Conservation (phyloP, 2,113 vertebrate genomes). For the Ariopsis seemanni region DNA sequence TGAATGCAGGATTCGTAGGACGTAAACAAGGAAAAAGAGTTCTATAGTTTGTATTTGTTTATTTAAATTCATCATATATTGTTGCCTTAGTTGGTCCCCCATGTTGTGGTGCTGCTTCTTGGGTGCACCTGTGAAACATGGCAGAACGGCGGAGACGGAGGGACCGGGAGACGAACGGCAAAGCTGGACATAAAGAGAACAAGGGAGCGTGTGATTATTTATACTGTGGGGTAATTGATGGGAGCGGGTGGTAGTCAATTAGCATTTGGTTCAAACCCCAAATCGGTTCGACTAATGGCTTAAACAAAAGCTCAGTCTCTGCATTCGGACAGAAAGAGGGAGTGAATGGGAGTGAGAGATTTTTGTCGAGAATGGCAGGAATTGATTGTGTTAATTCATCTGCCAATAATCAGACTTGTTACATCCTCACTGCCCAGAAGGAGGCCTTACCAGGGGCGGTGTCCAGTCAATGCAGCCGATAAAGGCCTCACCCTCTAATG, state of each 20-base stretch:
- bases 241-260: conserved; percentile 49
- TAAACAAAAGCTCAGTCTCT: conserved; percentile 59
- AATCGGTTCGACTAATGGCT: conserved; percentile 57
- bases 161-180: conserved; percentile 21
- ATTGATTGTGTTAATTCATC: conserved; percentile 77
- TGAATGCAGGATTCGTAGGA: background rate
- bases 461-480: conserved; percentile 73
- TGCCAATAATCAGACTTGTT: conserved; percentile 77
- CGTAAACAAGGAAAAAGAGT: background rate
- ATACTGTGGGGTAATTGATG: conserved; percentile 53
- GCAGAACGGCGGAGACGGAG: conserved; percentile 32
- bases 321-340: conserved; percentile 55
- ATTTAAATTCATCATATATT: background rate
- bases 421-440: conserved; percentile 72
- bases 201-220: conserved; percentile 51
- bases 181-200: conserved; percentile 33
- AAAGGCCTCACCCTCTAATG: conserved; percentile 56
- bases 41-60: background rate
- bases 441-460: conserved; percentile 74
- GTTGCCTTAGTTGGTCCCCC: background rate
- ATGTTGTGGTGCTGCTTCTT: conserved; percentile 18
- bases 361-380: conserved; percentile 66
- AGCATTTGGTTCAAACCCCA: conserved; percentile 55
- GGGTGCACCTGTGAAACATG: conserved; percentile 33
- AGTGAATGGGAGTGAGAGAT: conserved; percentile 67